Evolutionary conservation across 2,888 invertebrate genomes (phyloP).

Genomic region (Tolmerus cingulatus): DNA sequence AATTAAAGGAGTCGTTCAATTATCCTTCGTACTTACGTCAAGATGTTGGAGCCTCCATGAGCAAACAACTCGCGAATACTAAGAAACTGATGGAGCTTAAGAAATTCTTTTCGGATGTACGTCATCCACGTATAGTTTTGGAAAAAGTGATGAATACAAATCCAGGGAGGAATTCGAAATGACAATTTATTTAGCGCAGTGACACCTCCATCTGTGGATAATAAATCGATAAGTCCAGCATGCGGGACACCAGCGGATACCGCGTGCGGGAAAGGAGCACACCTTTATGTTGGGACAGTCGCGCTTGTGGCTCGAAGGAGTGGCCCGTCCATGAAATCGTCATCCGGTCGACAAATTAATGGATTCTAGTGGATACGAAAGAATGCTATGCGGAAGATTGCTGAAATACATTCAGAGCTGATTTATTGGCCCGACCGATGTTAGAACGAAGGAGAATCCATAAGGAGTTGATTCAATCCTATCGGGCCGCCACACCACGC

Average conservation of each 20-base stretch:
- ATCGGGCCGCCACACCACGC: neutral
- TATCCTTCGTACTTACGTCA: neutral
- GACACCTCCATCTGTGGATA: neutral
- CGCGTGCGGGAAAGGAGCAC: neutral
- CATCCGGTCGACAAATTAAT: slow-evolving; percentile 17
- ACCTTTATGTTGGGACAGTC: neutral
- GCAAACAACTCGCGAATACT: neutral
- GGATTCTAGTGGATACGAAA: neutral
- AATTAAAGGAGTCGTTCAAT: slow-evolving; percentile 24
- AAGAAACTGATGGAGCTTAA: neutral
- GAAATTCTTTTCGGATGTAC: neutral
- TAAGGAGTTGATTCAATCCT: neutral
- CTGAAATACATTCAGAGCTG: slow-evolving; percentile 5
- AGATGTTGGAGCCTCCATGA: neutral
- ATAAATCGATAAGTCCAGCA: slow-evolving; percentile 7
- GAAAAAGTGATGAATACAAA: neutral
- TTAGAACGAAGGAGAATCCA: neutral
- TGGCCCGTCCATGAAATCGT: slow-evolving; percentile 15
- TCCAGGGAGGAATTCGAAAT: neutral
- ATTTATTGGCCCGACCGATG: neutral
- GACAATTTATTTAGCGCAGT: slow-evolving; percentile 18
- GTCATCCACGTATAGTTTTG: neutral
- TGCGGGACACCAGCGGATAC: neutral
- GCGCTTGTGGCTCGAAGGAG: neutral
- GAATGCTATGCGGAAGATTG: slow-evolving; percentile 17